A percentile compares a stretch with the other conserved stretches of the same genome.
These are phyloP conservation scores for Dasyornis broadbenti DNA, from an alignment of 2,113 vertebrate genomes.

Conservation along the genomic window DNA sequence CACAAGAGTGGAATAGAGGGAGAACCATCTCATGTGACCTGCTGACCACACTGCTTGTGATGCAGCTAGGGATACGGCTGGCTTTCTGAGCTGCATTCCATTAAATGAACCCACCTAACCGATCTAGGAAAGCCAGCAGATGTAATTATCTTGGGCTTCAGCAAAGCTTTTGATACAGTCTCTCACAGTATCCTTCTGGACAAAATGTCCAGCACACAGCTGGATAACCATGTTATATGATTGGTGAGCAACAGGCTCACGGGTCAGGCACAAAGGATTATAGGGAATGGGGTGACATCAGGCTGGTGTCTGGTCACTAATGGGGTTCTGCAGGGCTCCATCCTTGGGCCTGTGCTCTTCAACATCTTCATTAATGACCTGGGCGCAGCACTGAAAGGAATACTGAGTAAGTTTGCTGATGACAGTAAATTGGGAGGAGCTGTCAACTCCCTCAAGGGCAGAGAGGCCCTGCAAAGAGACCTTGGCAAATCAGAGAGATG, in stretches of 20 bases:
- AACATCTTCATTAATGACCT: not conserved
- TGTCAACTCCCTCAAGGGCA: not conserved
- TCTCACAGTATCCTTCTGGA: not conserved
- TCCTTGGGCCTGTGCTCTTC: not conserved
- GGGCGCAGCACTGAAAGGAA: not conserved
- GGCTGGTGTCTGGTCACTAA: not conserved
- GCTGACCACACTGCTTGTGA: not conserved
- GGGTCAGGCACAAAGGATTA: not conserved
- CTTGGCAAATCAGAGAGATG: not conserved
- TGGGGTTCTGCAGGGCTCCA: not conserved
- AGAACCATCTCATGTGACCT: not conserved
- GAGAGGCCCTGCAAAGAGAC: not conserved
- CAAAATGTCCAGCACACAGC: not conserved
- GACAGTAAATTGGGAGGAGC: not conserved
- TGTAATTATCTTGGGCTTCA: not conserved
- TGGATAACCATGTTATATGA: fast-evolving
- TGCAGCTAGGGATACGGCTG: too few species aligned
- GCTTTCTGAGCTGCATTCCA: not conserved
- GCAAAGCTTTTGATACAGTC: not conserved
- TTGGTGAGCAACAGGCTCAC: not conserved
- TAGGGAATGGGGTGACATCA: not conserved
- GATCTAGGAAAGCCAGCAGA: not conserved
- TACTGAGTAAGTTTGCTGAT: not conserved
- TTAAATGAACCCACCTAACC: not conserved
- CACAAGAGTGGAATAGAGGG: not conserved